Evolutionary conservation across 2,888 invertebrate species (phyloP).

Genomic region (Pegoplata infirma): DNA sequence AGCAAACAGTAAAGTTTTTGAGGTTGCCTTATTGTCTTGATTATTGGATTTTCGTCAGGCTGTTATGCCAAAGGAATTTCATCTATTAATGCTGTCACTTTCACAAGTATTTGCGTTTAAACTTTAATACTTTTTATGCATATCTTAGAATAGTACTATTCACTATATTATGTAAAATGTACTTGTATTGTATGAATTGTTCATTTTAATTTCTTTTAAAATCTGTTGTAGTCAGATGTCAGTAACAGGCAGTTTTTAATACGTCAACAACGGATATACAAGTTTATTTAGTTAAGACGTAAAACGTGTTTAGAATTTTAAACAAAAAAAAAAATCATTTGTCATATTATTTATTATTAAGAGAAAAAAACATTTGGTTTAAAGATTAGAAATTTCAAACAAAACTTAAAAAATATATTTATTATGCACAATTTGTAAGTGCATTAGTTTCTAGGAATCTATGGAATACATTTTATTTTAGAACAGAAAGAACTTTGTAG

Average conservation of each 20-base stretch:
- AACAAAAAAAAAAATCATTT: constrained; percentile 20
- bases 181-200: no score
- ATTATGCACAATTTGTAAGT: neutral
- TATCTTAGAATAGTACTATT: no score
- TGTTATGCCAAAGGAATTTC: no score
- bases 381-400: neutral
- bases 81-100: no score
- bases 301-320: constrained; percentile 53
- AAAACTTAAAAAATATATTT: neutral
- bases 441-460: neutral
- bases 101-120: no score
- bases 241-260: constrained; percentile 22
- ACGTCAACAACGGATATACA: constrained; percentile 24
- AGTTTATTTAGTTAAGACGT: constrained; percentile 33
- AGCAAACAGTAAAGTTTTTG: no score
- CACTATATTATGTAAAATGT: no score
- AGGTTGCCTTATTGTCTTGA: no score
- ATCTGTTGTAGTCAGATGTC: constrained; percentile 45
- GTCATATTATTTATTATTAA: neutral
- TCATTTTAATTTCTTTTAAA: constrained; percentile 15
- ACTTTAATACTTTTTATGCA: no score
- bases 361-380: neutral
- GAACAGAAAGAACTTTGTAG: neutral
- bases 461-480: neutral
- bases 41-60: no score